phyloP scores from a whole-genome alignment of 2,888 invertebrate genomes.

The Lasioglossum pauxillum region DNA sequence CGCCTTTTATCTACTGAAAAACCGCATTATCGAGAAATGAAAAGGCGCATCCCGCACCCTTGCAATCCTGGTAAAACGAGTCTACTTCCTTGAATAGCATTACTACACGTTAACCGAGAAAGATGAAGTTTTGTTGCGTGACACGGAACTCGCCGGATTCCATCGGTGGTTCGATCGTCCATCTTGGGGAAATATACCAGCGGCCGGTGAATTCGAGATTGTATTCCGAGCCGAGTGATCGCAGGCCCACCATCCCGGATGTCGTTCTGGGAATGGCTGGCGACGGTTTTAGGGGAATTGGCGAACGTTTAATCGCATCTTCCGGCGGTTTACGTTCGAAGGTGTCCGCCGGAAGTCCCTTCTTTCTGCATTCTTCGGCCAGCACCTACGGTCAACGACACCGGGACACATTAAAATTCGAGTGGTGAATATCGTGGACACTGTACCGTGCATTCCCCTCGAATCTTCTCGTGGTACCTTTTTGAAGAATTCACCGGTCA shows the following conservation, averaged over 20 bases:
- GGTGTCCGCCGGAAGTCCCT: slow-evolving; percentile 71
- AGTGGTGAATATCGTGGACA: slow-evolving; percentile 17
- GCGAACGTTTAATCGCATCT: slow-evolving; percentile 65
- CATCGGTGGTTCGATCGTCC: slow-evolving; percentile 81
- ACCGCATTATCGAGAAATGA: no score
- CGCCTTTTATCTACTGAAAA: no score
- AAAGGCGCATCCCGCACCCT: no score
- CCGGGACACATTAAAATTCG: slow-evolving; percentile 54
- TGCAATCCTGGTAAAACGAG: no score
- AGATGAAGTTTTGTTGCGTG: slow-evolving; percentile 75
- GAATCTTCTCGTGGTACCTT: slow-evolving; percentile 65
- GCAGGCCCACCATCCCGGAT: slow-evolving; percentile 85
- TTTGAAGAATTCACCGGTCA: slow-evolving; percentile 73
- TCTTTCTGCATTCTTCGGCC: slow-evolving; percentile 73
- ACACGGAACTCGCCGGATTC: slow-evolving; percentile 69
- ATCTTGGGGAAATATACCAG: slow-evolving; percentile 84
- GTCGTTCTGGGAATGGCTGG: slow-evolving; percentile 76
- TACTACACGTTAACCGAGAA: slow-evolving; percentile 67
- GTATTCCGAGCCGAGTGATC: slow-evolving; percentile 81
- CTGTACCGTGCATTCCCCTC: slow-evolving; percentile 18
- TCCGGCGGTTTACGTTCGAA: slow-evolving; percentile 66
- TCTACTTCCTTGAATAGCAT: no score
- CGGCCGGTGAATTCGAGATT: slow-evolving; percentile 84
- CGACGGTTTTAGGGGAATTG: slow-evolving; percentile 72
- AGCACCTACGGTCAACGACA: slow-evolving; percentile 72